Evolutionary conservation across 2,113 vertebrate genomes (phyloP).

Genomic region (Odobenus rosmarus): DNA sequence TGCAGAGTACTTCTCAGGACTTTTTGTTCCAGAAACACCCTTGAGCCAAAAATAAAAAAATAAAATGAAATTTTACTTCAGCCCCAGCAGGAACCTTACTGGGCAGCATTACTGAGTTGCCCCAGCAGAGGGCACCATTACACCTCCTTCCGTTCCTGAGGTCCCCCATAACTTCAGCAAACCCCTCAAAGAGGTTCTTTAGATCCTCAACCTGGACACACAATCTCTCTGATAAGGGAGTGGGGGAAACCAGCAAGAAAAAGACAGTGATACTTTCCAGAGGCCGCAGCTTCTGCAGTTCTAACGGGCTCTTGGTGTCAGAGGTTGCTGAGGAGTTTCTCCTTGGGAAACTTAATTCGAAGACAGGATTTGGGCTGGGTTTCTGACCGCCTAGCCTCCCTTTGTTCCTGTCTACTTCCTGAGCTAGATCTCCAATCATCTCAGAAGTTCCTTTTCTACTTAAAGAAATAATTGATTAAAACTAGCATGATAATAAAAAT

Average conservation of each 20-base stretch:
- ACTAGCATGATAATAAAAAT: constrained; percentile 24
- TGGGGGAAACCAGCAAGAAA: not conserved
- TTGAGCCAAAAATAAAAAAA: not conserved
- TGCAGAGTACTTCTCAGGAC: constrained; percentile 51
- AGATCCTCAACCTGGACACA: not conserved
- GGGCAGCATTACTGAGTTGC: not conserved
- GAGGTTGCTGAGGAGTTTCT: not conserved
- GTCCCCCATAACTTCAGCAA: not conserved
- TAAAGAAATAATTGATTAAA: not conserved
- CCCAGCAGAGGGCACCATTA: constrained; percentile 73
- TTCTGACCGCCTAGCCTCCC: not conserved
- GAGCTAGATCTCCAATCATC: not conserved
- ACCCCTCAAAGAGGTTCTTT: not conserved
- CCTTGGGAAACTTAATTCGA: not conserved
- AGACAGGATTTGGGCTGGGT: not conserved
- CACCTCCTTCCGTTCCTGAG: constrained; percentile 1
- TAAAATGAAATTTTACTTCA: not conserved
- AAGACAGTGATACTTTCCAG: constrained; percentile 5
- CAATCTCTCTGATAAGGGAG: constrained; percentile 9
- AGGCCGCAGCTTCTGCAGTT: not conserved
- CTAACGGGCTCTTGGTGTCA: not conserved
- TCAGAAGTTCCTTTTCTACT: constrained; percentile 1
- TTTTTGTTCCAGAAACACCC: constrained; percentile 69
- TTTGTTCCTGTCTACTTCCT: constrained; percentile 55
- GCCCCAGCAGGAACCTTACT: not conserved